Evolutionary conservation across 2,888 invertebrate genomes (phyloP).

Genomic region (Agrotis exclamationis): DNA sequence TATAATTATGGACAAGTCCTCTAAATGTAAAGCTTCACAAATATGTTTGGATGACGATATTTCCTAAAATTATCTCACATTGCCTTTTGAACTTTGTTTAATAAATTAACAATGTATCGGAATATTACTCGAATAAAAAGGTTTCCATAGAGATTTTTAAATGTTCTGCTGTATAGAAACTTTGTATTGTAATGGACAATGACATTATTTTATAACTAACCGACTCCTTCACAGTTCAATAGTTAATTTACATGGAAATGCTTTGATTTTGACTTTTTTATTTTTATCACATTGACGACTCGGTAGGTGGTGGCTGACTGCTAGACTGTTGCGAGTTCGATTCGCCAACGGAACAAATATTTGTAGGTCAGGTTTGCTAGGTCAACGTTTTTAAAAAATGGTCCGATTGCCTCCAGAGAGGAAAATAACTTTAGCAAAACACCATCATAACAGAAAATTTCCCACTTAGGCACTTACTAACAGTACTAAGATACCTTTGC

Average conservation of each 20-base stretch:
- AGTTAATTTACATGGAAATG: background rate
- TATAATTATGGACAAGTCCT: constrained; percentile 8
- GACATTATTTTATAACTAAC: background rate
- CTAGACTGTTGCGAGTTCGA: no score
- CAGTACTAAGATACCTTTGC: no score
- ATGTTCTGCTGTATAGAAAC: background rate
- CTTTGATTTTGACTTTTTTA: background rate
- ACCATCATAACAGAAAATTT: no score
- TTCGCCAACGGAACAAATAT: no score
- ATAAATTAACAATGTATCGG: background rate
- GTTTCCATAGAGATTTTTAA: background rate
- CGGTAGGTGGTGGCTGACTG: no score
- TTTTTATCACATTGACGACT: background rate
- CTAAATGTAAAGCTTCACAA: background rate
- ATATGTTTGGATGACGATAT: background rate
- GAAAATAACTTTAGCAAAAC: no score
- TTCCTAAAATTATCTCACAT: background rate
- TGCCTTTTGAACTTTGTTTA: background rate
- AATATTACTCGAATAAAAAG: background rate
- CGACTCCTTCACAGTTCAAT: background rate
- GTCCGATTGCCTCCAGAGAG: no score
- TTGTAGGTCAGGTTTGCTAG: no score
- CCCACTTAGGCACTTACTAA: no score
- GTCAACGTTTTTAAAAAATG: no score
- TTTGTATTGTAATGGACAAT: background rate